A percentile compares a stretch with the other conserved stretches of the same genome.
phyloP scores from a whole-genome alignment of 2,113 vertebrate genomes.

The Acanthochromis polyacanthus region DNA sequence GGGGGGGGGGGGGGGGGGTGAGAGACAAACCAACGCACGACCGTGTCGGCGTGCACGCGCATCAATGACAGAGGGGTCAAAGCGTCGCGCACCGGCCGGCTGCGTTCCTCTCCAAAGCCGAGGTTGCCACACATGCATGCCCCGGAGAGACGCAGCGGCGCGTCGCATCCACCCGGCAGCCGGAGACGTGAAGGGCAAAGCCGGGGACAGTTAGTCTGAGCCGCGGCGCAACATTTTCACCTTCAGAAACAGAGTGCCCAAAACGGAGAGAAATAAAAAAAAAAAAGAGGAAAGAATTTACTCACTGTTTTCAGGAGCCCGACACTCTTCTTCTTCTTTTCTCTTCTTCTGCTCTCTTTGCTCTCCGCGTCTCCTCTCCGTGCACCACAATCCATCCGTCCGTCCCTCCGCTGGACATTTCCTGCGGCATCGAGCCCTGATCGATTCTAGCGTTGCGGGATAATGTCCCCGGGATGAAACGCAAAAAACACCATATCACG shows the following conservation, averaged over 20 bases:
- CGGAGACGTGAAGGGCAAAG: conserved; percentile 81
- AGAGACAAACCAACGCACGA: conserved; percentile 17
- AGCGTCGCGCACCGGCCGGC: conserved; percentile 74
- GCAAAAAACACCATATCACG: conserved; percentile 54
- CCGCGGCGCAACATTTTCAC: conserved; percentile 65
- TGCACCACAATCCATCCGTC: conserved; percentile 73
- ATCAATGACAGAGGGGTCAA: conserved; percentile 89
- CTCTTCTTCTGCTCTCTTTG: conserved; percentile 49
- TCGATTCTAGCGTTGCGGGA: conserved; percentile 64
- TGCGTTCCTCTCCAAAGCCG: conserved; percentile 30
- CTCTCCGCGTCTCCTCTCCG: conserved; percentile 72
- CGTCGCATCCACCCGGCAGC: conserved; percentile 22
- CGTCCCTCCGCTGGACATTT: conserved; percentile 80
- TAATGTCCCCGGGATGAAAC: conserved; percentile 67
- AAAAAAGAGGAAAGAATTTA: conserved; percentile 38
- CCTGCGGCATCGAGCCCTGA: conserved; percentile 69
- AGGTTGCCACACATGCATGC: conserved; percentile 19
- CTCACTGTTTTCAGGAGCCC: conserved; percentile 81
- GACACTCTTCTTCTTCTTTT: conserved; percentile 62
- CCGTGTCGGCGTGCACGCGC: conserved; percentile 61
- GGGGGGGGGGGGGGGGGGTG: not conserved
- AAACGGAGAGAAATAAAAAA: conserved; percentile 15
- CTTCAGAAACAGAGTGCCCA: conserved; percentile 41
- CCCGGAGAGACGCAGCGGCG: conserved; percentile 37
- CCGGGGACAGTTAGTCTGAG: conserved; percentile 66